These are phyloP conservation scores for Myotis davidii DNA, from an alignment of 2,113 vertebrate species.

Conservation along the genomic window DNA sequence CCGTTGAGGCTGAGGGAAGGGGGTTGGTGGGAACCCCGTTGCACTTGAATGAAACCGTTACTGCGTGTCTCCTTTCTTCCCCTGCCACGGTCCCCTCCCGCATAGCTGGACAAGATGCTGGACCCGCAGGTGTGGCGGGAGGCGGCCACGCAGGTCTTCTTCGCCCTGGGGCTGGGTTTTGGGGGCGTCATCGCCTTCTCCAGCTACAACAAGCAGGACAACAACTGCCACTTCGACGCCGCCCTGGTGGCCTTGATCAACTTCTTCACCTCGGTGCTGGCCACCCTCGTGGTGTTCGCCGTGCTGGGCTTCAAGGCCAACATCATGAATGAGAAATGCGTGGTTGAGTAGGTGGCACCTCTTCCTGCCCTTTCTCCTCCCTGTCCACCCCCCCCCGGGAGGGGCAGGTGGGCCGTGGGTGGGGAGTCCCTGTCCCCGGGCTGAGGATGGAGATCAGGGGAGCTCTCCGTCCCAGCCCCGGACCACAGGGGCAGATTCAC, in stretches of 20 bases:
- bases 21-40: neutral
- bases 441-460: neutral
- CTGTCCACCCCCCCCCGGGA: neutral
- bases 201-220: slow-evolving; percentile 99
- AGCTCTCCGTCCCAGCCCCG: neutral
- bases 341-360: slow-evolving; percentile 93
- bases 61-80: slow-evolving; percentile 23
- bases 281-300: slow-evolving; percentile 97
- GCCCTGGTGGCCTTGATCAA: slow-evolving; percentile 96
- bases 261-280: slow-evolving; percentile 96
- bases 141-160: slow-evolving; percentile 98
- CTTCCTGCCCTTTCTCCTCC: neutral
- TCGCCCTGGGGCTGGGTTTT: slow-evolving; percentile 96
- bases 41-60: neutral
- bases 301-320: slow-evolving; percentile 99
- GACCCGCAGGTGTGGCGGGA: slow-evolving; percentile 98
- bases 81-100: too few species aligned
- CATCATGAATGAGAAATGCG: slow-evolving; percentile 98
- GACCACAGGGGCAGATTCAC: neutral
- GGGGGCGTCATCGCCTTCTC: slow-evolving; percentile 99
- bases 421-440: neutral
- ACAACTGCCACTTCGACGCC: slow-evolving; percentile 99
- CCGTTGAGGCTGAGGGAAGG: neutral
- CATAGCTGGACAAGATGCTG: slow-evolving; percentile 97
- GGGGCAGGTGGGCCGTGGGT: neutral